phyloP scores from a whole-genome alignment of 2,888 invertebrate species.

The Leucoptera coffeella region DNA sequence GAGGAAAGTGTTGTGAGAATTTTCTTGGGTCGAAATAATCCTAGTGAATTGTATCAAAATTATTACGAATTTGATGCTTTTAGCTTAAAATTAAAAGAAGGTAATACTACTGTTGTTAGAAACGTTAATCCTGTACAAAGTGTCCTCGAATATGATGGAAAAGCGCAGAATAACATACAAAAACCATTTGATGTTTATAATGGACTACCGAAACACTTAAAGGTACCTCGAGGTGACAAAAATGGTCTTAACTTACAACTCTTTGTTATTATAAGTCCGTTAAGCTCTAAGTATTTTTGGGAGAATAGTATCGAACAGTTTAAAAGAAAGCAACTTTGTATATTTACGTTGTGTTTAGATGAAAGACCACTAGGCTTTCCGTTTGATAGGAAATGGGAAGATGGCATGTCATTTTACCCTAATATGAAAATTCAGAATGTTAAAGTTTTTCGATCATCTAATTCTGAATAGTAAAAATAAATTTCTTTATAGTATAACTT shows the following conservation, averaged over 20 bases:
- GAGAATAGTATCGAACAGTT: conserved; percentile 2
- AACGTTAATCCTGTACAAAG: not conserved
- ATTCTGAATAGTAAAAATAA: no score
- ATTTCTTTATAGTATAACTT: no score
- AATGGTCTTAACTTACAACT: conserved; percentile 33
- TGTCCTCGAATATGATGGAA: not conserved
- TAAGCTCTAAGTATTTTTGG: conserved; percentile 4
- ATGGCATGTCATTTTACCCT: conserved; percentile 37
- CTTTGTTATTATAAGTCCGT: conserved; percentile 20
- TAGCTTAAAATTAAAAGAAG: not conserved
- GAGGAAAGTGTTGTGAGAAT: conserved; percentile 1
- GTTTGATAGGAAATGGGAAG: conserved; percentile 49
- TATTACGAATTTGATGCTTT: conserved; percentile 3
- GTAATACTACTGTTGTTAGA: conserved; percentile 2
- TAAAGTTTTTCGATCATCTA: conserved; percentile 46
- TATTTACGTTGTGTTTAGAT: conserved; percentile 20
- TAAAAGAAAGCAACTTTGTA: conserved; percentile 16
- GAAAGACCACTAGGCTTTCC: conserved; percentile 53
- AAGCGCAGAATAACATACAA: not conserved
- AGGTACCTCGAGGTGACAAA: conserved; percentile 43
- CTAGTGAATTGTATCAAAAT: not conserved
- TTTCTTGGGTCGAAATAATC: not conserved
- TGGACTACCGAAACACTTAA: conserved; percentile 6
- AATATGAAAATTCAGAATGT: conserved; percentile 51
- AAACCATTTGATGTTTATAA: no score